Conservation (phyloP, 2,888 invertebrate genomes). For the Apodemia hepburni region DNA sequence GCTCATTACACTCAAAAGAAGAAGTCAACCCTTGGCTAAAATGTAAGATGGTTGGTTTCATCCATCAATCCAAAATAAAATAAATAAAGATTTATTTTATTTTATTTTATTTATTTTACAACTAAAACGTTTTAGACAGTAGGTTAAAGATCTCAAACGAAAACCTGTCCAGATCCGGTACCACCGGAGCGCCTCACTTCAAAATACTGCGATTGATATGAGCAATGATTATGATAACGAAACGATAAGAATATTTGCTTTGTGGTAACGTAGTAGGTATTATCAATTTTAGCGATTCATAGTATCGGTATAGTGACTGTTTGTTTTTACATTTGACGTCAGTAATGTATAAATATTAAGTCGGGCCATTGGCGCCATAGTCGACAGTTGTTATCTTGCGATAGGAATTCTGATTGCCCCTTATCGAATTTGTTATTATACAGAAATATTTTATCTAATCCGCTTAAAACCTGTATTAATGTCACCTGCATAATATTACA, state of each 20-base stretch:
- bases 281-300: background rate
- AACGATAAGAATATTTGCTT: conserved; percentile 2
- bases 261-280: conserved; percentile 7
- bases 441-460: conserved; percentile 26
- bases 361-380: conserved; percentile 21
- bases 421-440: conserved; percentile 28
- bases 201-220: background rate
- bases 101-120: too few species aligned
- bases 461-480: conserved; percentile 20
- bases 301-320: background rate
- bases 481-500: conserved; percentile 20
- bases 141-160: background rate
- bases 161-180: background rate
- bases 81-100: too few species aligned
- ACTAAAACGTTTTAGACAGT: too few species aligned
- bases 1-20: too few species aligned
- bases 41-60: too few species aligned
- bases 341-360: conserved; percentile 7
- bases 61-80: too few species aligned
- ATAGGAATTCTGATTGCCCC: conserved; percentile 21
- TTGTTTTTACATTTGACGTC: conserved; percentile 20
- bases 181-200: background rate
- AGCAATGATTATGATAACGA: background rate
- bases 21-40: too few species aligned
- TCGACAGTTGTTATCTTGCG: conserved; percentile 22